Percentiles rank a stretch among this genome's conserved stretches.
These are phyloP conservation scores for Ophiothrix spiculata DNA, from an alignment of 35 echinoderm and acorn worm genomes.

Conservation along the genomic window DNA sequence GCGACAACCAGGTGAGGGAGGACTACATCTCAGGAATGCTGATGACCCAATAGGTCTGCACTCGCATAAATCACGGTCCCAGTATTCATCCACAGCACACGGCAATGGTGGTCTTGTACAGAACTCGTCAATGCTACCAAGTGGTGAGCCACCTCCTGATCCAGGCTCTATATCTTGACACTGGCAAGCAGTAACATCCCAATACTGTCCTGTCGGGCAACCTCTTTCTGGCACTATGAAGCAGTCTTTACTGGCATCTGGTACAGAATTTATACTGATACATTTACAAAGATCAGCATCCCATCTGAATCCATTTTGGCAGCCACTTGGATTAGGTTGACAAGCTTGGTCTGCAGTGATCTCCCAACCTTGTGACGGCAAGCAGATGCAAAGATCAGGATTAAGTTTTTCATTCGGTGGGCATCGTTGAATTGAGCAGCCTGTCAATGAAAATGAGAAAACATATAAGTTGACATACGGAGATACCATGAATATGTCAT, in stretches of 20 bases:
- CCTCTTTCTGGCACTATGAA: neutral
- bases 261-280: neutral
- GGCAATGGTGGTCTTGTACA: neutral
- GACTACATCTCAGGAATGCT: neutral
- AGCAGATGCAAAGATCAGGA: neutral
- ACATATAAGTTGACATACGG: too few relatives aligned
- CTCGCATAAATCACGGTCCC: constrained; percentile 7
- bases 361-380: too few relatives aligned
- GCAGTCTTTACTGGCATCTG: neutral
- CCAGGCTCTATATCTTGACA: neutral
- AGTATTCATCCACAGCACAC: neutral
- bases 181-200: neutral
- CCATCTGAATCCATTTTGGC: neutral
- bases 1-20: neutral
- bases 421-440: neutral
- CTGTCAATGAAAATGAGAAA: neutral
- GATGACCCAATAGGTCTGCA: neutral
- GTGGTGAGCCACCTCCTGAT: neutral
- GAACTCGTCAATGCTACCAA: neutral
- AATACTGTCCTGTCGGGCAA: neutral
- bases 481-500: too few relatives aligned
- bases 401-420: neutral
- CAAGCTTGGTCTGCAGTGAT: too few relatives aligned
- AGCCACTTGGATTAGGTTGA: neutral
- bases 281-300: neutral